Conservation (phyloP, 2,888 invertebrate species). For the Melipona beecheii region DNA sequence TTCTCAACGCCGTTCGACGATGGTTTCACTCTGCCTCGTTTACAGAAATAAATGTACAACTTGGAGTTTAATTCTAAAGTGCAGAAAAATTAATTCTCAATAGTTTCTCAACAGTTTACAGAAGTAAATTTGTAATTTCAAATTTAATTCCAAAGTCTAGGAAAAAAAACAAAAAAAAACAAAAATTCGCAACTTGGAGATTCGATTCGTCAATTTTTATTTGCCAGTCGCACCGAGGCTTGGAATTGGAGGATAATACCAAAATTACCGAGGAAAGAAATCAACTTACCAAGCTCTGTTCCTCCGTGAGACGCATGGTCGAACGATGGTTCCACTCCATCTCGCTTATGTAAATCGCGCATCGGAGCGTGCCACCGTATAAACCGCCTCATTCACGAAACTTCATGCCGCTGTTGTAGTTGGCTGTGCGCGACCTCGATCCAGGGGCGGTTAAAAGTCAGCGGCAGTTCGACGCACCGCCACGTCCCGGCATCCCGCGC, state of each 20-base stretch:
- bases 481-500: slow-evolving; percentile 15
- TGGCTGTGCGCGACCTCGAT: slow-evolving; percentile 41
- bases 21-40: too few relatives aligned
- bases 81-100: too few relatives aligned
- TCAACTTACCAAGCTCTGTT: slow-evolving; percentile 17
- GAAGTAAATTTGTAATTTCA: too few relatives aligned
- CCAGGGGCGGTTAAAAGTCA: slow-evolving; percentile 62
- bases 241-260: too few relatives aligned
- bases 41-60: too few relatives aligned
- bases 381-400: slow-evolving; percentile 1
- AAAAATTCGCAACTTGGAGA: too few relatives aligned
- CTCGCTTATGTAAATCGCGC: slow-evolving; percentile 40
- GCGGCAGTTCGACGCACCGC: slow-evolving; percentile 38
- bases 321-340: slow-evolving; percentile 23
- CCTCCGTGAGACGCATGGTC: slow-evolving; percentile 22
- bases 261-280: not conserved
- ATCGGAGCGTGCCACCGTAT: slow-evolving; percentile 10
- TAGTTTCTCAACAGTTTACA: not conserved
- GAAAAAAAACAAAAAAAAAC: too few relatives aligned
- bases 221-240: too few relatives aligned
- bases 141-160: too few relatives aligned
- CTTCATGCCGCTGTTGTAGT: not conserved
- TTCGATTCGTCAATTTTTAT: too few relatives aligned
- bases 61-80: too few relatives aligned
- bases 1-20: too few relatives aligned